Evolutionary conservation across 2,888 invertebrate species (phyloP), one percentile per base, ranked within the genome.

Genomic region (Dorcus parallelipipedus): DNA sequence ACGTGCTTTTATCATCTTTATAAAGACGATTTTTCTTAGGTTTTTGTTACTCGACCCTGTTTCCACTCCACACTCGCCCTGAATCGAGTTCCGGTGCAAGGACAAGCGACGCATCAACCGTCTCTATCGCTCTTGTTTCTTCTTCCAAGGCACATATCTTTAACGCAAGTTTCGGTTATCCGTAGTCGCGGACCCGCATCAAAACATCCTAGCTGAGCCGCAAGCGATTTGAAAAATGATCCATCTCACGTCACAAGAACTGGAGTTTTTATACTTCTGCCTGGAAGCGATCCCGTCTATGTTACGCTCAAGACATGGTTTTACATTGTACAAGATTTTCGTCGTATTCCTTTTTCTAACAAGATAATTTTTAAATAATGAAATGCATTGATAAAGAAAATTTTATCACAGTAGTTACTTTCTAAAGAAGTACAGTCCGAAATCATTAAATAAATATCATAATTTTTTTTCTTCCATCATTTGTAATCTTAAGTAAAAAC

Each of bases 1-100:
- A 76, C 75, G 76, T 68, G 76, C 78, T 77, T 78, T 78, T 77
- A 78, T 78, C 78, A 77, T 78, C 73, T 76, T 77, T 76, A 77
- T 76, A 76, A 78, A 74, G 76, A 77, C 77, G 75, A 78, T 78
- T 78, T 78, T 78, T 78, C 77, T 78, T 75, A 67, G 71, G 71
- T 77, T 78, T 76, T 77, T 75, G 73, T 74, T 71, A 65, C 68
- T 66, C 72, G 71, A 72, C 72, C 74, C 75, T 75, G 75, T 75
- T 73, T 75, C 74, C 76, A 74, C 72, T 74, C 71, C 63, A 63
- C 64, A 62, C 63, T 64, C 60, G 59, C 64, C 61, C 60, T 69
- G 73, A 69, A 69, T 70, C 71, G 69, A 71, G 74, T 73, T 74
- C 75, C 74, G 74, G 73, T 69, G 67, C 59, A 61, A 63, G 65